Evolutionary conservation across 2,797 vertebrate species (phyloP), one percentile per base, ranked within the genome.

Genomic region (Linurgus olivaceus): DNA sequence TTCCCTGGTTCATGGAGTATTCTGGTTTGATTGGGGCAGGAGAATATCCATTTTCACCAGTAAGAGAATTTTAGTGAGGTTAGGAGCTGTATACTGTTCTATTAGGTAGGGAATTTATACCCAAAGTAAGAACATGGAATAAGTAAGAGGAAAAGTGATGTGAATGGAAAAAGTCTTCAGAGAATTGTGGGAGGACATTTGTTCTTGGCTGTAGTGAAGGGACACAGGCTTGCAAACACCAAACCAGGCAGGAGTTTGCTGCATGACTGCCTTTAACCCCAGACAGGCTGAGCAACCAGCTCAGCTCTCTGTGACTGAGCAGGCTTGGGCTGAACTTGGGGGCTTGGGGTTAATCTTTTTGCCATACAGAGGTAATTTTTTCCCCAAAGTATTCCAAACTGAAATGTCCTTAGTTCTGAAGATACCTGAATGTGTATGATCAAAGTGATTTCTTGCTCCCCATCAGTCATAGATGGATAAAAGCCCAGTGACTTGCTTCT

Each of bases 91-190:
- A 25, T 52, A 25, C 19, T 80, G 18, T 3, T 35, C 8, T 37
- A 0, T 35, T 57, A 4, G 2, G 3, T 10, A 24, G 50, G 12
- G 45, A 61, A 67, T 66, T 71, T 16, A 26, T 8, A 25, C 24
- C 9, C 42, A 31, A 1, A 26, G 13, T 42, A 33, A 86, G 21
- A 92, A 20, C 42, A 14, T 26, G 19, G 47, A 62, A 17, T 17
- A 15, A 68, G 40, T 12, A 45, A 38, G 7, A n/a, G 40, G n/a
- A 67, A 61, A 59, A 42, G 17, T 23, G 24, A 70, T 37, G 37
- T 58, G 74, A 37, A 23, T 33, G 71, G 44, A 66, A 40, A 21
- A n/a, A 51, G 18, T 25, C 51, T 51, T 44, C 38, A 54, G 63
- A 44, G 52, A 65, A 17, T 11, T 74, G 55, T 40, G 51, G 50